Conservation (phyloP, 2,113 vertebrate genomes). For the Notothenia coriiceps region DNA sequence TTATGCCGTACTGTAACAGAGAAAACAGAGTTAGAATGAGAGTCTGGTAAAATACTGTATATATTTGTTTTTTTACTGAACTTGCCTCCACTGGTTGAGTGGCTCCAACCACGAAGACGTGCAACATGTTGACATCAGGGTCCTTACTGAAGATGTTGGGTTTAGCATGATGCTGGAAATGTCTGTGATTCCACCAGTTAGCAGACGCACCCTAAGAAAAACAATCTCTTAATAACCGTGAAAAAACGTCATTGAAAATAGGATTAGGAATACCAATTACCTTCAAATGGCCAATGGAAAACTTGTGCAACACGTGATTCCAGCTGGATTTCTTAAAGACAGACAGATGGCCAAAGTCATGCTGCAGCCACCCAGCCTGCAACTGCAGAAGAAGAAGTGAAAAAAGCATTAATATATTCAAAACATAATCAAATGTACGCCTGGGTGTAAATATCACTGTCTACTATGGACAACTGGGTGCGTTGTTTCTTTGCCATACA, state of each 20-base stretch:
- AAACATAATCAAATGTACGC: too few relatives aligned
- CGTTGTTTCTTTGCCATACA: too few relatives aligned
- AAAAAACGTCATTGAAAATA: not conserved
- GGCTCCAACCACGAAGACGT: slow-evolving; percentile 90
- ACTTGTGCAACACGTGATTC: slow-evolving; percentile 94
- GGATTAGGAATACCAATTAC: slow-evolving; percentile 49
- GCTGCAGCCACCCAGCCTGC: slow-evolving; percentile 96
- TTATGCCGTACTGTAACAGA: slow-evolving; percentile 90
- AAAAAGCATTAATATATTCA: not conserved
- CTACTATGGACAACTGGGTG: too few relatives aligned
- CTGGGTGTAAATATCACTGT: too few relatives aligned
- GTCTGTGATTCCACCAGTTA: slow-evolving; percentile 98
- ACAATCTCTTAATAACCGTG: not conserved
- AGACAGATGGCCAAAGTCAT: slow-evolving; percentile 96
- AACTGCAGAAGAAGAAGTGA: slow-evolving; percentile 75
- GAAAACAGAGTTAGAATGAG: slow-evolving; percentile 5
- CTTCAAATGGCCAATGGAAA: slow-evolving; percentile 95
- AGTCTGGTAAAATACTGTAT: too few relatives aligned
- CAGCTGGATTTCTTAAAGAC: slow-evolving; percentile 91
- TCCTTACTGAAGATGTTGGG: slow-evolving; percentile 95
- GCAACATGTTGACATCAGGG: slow-evolving; percentile 94
- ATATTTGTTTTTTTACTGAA: not conserved
- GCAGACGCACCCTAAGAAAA: slow-evolving; percentile 91
- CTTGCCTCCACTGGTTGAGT: slow-evolving; percentile 91
- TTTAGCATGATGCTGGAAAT: slow-evolving; percentile 97